A percentile compares a stretch with the other conserved stretches of the same genome.
phyloP scores from a whole-genome alignment of 2,797 vertebrate genomes.

The Adrianichthys oophorus region DNA sequence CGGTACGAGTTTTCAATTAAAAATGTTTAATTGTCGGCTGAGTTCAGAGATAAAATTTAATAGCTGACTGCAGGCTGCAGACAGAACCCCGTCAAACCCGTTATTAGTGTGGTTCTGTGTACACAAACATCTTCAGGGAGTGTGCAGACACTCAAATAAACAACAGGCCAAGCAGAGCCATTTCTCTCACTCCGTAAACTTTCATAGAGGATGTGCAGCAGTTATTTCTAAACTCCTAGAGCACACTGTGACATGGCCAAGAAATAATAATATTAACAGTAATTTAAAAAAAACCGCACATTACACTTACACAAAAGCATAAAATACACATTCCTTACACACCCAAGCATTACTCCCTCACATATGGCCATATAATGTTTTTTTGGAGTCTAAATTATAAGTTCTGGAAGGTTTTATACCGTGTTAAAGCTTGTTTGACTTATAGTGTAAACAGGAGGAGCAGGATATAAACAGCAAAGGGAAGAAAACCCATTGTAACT shows the following conservation, averaged over 20 bases:
- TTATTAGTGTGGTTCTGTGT: slow-evolving; percentile 38
- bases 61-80: slow-evolving; percentile 9
- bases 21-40: slow-evolving; percentile 2
- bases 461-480: neutral
- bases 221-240: slow-evolving; percentile 27
- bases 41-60: neutral
- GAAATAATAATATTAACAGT: slow-evolving; percentile 25
- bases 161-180: slow-evolving; percentile 4
- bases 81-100: slow-evolving; percentile 20
- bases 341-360: slow-evolving; percentile 28
- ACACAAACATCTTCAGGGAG: neutral
- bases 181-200: slow-evolving; percentile 21
- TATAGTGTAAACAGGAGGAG: neutral
- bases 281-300: neutral
- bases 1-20: neutral
- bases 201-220: slow-evolving; percentile 15
- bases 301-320: neutral
- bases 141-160: slow-evolving; percentile 6
- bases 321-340: slow-evolving; percentile 29
- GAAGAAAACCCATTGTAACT: neutral
- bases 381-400: slow-evolving; percentile 48
- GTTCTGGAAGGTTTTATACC: slow-evolving; percentile 12
- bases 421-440: slow-evolving; percentile 19
- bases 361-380: slow-evolving; percentile 25
- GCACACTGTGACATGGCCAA: slow-evolving; percentile 28